Conservation (phyloP, 1,140 invertebrate genomes). For the Psilanteris sp. region DNA sequence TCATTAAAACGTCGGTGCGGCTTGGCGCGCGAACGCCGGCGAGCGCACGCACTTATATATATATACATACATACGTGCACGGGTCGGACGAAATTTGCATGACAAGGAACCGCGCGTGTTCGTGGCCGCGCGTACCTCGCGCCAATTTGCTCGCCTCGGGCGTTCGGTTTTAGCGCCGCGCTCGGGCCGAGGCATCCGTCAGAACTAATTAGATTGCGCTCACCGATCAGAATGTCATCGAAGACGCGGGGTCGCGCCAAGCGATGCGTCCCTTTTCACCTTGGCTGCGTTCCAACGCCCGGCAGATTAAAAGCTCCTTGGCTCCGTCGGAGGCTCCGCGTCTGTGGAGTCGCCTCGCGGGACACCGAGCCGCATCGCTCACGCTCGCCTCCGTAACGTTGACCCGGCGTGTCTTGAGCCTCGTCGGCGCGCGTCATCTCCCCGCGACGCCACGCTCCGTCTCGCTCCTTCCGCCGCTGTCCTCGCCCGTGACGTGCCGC, state of each 20-base stretch:
- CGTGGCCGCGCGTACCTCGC: no score
- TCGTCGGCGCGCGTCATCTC: no score
- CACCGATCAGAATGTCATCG: slow-evolving; percentile 69
- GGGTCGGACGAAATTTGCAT: not conserved
- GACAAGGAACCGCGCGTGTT: not conserved
- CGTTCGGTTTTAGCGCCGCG: slow-evolving; percentile 16
- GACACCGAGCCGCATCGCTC: slow-evolving; percentile 56
- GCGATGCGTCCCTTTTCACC: slow-evolving; percentile 46
- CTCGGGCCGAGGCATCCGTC: slow-evolving; percentile 23
- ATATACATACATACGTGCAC: no score
- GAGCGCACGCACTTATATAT: no score
- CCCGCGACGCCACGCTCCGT: slow-evolving; percentile 26
- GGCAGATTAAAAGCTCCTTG: slow-evolving; percentile 76
- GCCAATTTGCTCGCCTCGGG: slow-evolving; percentile 17
- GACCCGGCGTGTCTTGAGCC: slow-evolving; percentile 42
- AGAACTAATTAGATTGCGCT: slow-evolving; percentile 73
- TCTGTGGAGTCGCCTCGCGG: slow-evolving; percentile 60
- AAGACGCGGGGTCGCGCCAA: slow-evolving; percentile 39
- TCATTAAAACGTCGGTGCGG: no score
- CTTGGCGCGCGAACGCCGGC: no score
- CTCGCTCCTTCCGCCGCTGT: slow-evolving; percentile 14
- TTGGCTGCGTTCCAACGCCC: slow-evolving; percentile 73
- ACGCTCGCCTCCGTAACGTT: slow-evolving; percentile 50
- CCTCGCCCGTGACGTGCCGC: slow-evolving; percentile 48
- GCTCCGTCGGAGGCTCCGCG: slow-evolving; percentile 61